Evolutionary conservation across 37 sponge, comb jelly and placozoan genomes (phyloP).

Genomic region (Geodia barretti): DNA sequence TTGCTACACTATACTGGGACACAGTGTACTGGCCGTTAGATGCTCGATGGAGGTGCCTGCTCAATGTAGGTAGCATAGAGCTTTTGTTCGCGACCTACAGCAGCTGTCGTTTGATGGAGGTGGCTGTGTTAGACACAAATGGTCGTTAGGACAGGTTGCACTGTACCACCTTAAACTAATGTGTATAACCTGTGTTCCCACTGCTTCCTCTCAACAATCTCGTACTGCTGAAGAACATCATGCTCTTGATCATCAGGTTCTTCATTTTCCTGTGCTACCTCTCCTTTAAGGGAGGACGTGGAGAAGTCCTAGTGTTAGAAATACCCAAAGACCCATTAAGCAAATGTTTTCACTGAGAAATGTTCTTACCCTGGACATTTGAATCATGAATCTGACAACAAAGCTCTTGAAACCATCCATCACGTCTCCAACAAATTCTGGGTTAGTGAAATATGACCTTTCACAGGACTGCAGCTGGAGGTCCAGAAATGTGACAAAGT

Average conservation of each 20-base stretch:
- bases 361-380: slow-evolving; percentile 71
- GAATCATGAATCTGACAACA: slow-evolving; percentile 89
- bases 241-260: background rate
- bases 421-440: slow-evolving; percentile 42
- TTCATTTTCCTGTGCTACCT: background rate
- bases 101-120: no score
- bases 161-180: no score
- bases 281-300: slow-evolving; percentile 60
- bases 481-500: slow-evolving; percentile 85
- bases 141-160: no score
- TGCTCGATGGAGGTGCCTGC: no score
- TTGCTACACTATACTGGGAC: no score
- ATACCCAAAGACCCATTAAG: background rate
- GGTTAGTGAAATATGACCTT: slow-evolving; percentile 59
- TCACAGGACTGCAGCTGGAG: slow-evolving; percentile 83
- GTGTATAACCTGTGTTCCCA: slow-evolving; percentile 73
- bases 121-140: no score
- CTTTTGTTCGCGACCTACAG: no score
- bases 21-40: no score
- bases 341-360: background rate
- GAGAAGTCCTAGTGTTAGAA: slow-evolving; percentile 61
- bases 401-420: slow-evolving; percentile 60
- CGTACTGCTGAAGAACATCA: slow-evolving; percentile 30
- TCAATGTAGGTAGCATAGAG: no score
- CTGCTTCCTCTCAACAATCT: slow-evolving; percentile 52